A percentile compares a stretch with the other conserved stretches of the same genome.
Evolutionary conservation across 2,113 vertebrate genomes (phyloP).

Genomic region (Leuciscus idus): DNA sequence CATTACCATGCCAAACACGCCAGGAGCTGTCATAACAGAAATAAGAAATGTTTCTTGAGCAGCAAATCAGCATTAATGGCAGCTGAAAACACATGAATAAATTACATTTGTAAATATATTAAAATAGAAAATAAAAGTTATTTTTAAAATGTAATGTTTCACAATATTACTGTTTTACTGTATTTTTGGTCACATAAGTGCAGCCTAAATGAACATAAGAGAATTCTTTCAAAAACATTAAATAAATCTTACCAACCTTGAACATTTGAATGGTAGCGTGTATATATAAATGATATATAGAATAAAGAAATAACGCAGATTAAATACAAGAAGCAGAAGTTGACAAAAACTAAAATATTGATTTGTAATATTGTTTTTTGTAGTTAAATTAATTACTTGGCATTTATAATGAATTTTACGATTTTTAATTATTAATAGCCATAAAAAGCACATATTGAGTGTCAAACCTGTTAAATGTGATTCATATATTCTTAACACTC

Average conservation of each 20-base stretch:
- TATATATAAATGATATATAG: too few species aligned
- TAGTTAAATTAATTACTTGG: neutral
- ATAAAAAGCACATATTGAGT: neutral
- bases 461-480: neutral
- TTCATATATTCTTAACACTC: neutral
- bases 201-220: too few species aligned
- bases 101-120: neutral
- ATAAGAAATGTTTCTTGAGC: too few species aligned
- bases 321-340: neutral
- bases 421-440: neutral
- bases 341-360: neutral
- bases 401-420: neutral
- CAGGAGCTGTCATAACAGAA: too few species aligned
- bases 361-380: neutral
- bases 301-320: neutral
- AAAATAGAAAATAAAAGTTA: neutral
- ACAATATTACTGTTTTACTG: too few species aligned
- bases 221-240: too few species aligned
- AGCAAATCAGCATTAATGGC: too few species aligned
- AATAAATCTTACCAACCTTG: too few species aligned
- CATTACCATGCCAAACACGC: too few species aligned
- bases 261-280: too few species aligned
- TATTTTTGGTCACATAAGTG: too few species aligned
- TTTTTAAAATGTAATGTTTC: neutral
- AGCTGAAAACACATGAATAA: too few species aligned